Base-by-base conservation (phyloP, 2,113 vertebrate genomes). In the Arvicanthis niloticus region DNA sequence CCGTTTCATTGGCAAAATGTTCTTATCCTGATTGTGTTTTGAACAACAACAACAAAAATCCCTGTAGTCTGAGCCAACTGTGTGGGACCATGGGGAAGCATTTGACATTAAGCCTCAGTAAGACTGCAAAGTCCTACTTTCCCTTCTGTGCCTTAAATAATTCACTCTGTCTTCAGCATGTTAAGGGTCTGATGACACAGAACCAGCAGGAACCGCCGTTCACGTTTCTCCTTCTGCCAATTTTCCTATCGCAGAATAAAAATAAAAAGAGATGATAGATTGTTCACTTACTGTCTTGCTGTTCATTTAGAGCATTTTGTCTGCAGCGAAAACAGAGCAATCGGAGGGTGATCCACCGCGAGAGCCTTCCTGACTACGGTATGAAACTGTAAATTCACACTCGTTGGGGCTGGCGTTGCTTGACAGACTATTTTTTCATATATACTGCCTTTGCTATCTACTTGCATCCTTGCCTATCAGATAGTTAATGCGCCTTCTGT, bases 341-440 rank as follows among this genome's bases (percentile, higher is more conserved):
- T 15, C 95, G 87, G 94, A 97, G 84, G 92, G 12, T 68, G 95
- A 95, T 97, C 91, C 93, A 97, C 96, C 98, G 87, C 0, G 95
- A 96, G 84, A 95, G 65, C 73, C 73, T 77, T 88, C 21, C 1
- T 62, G 77, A 31, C 82, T 58, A 29, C 76, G 97, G 96, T 76
- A 91, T 37, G 0, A 0, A 89, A 91, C 60, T 82, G 70, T 87
- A 96, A 96, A 93, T 97, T 93, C 94, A n/a, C 11, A 48, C 78
- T 98, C 94, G 75, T 94, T 96, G 84, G 75, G 58, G 31, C 31
- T 8, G 97, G 96, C 31, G 1, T 96, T 56, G 97, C 91, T 93
- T 91, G 97, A 70, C 95, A 98, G 65, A 91, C 65, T 53, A 96
- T 97, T 98, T 97, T 97, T 97, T 98, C 84, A 78, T 72, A 16